phyloP scores from a whole-genome alignment of 2,113 vertebrate species.

The Morone saxatilis region DNA sequence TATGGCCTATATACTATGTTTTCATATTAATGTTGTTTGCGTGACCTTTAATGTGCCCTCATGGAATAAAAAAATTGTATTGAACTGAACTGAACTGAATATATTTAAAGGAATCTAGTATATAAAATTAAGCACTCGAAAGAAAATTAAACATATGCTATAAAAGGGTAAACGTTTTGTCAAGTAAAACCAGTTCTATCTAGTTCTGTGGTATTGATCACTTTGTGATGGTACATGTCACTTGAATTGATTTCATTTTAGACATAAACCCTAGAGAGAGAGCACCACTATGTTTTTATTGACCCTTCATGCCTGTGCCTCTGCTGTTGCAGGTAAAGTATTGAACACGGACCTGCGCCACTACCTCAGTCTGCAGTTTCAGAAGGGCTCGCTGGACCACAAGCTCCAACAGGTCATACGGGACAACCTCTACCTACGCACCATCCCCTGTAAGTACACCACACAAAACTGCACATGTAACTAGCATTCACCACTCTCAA shows the following conservation, averaged over 20 bases:
- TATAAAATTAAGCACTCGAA: not conserved
- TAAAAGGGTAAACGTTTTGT: not conserved
- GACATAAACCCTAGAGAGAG: conserved; percentile 9
- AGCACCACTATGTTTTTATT: conserved; percentile 37
- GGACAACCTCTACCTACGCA: conserved; percentile 98
- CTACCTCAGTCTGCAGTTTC: conserved; percentile 98
- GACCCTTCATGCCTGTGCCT: conserved; percentile 51
- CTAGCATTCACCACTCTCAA: not conserved
- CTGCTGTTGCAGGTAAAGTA: conserved; percentile 90
- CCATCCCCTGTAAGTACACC: conserved; percentile 95
- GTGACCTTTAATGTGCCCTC: not conserved
- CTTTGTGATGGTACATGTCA: conserved; percentile 26
- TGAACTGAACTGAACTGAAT: conserved; percentile 7
- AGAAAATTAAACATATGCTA: not conserved
- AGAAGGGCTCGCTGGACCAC: conserved; percentile 97
- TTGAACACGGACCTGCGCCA: conserved; percentile 98
- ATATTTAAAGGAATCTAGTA: not conserved
- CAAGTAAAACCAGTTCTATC: conserved; percentile 15
- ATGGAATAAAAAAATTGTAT: not conserved
- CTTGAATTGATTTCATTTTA: conserved; percentile 42
- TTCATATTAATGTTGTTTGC: not conserved
- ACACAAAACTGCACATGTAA: not conserved
- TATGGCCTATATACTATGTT: not conserved
- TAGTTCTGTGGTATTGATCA: conserved; percentile 27
- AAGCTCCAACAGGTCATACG: conserved; percentile 98